Evolutionary conservation across 2,113 vertebrate genomes (phyloP), one percentile per base, ranked within the genome.

Genomic region (Carassius gibelio): DNA sequence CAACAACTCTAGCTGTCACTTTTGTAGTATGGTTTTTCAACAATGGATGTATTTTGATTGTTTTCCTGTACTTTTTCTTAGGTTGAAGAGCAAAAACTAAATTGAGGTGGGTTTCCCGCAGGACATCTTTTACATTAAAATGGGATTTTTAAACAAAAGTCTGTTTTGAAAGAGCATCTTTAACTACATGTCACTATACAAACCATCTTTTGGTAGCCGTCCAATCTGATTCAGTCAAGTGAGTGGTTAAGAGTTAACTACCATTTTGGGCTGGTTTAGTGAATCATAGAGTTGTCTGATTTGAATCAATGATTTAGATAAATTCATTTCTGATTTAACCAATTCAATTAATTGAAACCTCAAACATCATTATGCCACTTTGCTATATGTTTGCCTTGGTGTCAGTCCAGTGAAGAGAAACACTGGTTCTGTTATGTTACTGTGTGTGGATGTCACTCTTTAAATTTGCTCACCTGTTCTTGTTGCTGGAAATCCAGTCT

Each of bases 401-500:
- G 64, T 68, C 64, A 17, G n/a, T 30, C 34, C 15, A 57, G 52
- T 57, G 15, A 36, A 7, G 66, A 69, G 2, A 68, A 68, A 19
- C 26, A 68, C 66, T 36, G 64, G 14, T 8, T 14, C 66, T 68
- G 64, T 34, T 68, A 68, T 8, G 15, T 15, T 19, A 9, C 21
- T 14, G 26, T 34, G 62, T 66, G 48, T 83, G 38, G 42, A 10
- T 9, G 45, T 83, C 59, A 79, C 66, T 52, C 57, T 79, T 57
- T 66, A 64, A 34, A 81, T 50, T 0, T 26, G 3, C 64, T 81
- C 92, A 98, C 98, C 97, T 94, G 94, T 99, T 99, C 90, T 97
- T 97, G 90, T 99, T 99, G 94, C 97, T 99, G 85, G 97, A 98
- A 94, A 99, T 99, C 98, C 98, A 99, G 66, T 98, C 97, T 0